Base-by-base conservation (phyloP, 1,140 invertebrate species). In the Radopholus similis region DNA sequence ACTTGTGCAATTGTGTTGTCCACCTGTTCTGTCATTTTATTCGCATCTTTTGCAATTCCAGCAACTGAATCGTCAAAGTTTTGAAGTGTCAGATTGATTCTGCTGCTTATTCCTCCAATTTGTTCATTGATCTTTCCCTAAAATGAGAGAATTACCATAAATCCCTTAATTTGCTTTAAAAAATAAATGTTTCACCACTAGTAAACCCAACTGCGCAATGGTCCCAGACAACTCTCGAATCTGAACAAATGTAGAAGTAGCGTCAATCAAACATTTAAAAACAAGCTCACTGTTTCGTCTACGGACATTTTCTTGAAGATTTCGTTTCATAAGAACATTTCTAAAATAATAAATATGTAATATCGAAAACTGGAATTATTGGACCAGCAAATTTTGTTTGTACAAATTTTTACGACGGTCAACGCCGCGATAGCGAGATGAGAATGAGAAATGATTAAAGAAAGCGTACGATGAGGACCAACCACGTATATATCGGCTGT, bases 1-100 rank as follows among this genome's bases (percentile, higher is more conserved):
- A 81, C 78, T 51, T 81, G 78, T 38, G 60, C 62, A 42, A 78
- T 81, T 15, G 77, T 78, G 37, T 63, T 66, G 18, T 74, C 78
- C 4, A 78, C 76, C 66, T 78, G 78, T 57, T 64, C 55, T 38
- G 77, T 81, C 40, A 78, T 56, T 18, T 65, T 63, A 28, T 67
- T 64, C 15, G 77, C 77, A 63, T 78, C 77, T n/a, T 34, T 38
- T 0, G 75, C 73, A 35, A 74, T 77, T 23, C 73, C 73, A 3
- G 71, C 32, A 5, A 74, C 63, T 13, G 74, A 77, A 35, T 70
- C 40, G 56, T 78, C 77, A 51, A 78, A 78, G 55, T 74, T 78
- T 42, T 78, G 77, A 13, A 78, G 47, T 26, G 77, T 78, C 11
- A 75, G 42, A 57, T 78, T 78, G 9, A 78, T 72, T 63, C 77